Conservation (phyloP, 2,797 vertebrate genomes). For the Meda fulgida region DNA sequence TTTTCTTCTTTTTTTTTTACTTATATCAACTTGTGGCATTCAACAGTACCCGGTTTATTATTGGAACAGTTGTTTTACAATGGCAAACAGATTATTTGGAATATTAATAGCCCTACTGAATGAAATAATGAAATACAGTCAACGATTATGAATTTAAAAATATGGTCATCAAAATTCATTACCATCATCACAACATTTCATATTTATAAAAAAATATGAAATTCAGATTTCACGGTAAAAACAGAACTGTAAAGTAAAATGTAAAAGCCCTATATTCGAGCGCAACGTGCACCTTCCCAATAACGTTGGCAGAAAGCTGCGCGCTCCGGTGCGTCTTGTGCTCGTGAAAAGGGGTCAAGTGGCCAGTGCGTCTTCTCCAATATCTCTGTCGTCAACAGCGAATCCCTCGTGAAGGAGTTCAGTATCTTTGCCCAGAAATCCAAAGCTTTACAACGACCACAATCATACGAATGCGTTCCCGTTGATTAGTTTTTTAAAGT, state of each 20-base stretch:
- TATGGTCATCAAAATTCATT: not conserved
- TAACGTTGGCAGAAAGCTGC: not conserved
- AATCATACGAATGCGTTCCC: not conserved
- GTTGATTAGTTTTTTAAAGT: slow-evolving; percentile 15
- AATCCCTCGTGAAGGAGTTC: slow-evolving; percentile 22
- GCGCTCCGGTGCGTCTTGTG: slow-evolving; percentile 59
- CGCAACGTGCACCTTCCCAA: slow-evolving; percentile 14
- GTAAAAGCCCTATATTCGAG: not conserved
- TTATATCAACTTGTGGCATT: not conserved
- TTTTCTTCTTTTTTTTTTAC: too few species aligned
- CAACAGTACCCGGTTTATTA: not conserved
- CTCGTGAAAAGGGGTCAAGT: slow-evolving; percentile 71
- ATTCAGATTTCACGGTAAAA: not conserved
- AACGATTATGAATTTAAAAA: not conserved
- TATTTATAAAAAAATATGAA: not conserved
- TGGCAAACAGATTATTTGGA: not conserved
- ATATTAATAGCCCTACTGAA: not conserved
- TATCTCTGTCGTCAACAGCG: slow-evolving; percentile 63
- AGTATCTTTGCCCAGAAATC: not conserved
- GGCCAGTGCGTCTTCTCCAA: slow-evolving; percentile 69
- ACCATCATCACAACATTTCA: not conserved
- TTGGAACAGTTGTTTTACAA: not conserved
- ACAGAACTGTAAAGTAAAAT: not conserved
- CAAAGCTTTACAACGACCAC: slow-evolving; percentile 23
- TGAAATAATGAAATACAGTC: not conserved